Evolutionary conservation across 2,113 vertebrate genomes (phyloP).

Genomic region (Elaphurus davidianus): DNA sequence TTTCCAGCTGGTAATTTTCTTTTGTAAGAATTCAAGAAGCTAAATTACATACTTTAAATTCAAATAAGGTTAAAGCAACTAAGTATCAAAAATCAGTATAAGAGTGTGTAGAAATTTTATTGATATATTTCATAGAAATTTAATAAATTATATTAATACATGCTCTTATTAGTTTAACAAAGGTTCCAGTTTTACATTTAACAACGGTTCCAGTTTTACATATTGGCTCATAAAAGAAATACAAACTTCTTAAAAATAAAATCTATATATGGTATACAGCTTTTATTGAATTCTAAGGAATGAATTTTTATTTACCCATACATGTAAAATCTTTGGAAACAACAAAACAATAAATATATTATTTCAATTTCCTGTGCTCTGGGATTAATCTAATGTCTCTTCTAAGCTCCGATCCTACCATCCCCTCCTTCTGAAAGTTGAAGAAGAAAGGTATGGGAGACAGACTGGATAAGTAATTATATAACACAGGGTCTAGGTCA

Average conservation of each 20-base stretch:
- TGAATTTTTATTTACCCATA: conserved; percentile 17
- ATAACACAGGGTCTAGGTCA: not conserved
- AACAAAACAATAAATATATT: conserved; percentile 18
- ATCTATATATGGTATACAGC: not conserved
- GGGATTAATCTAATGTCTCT: not conserved
- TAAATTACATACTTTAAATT: conserved; percentile 31
- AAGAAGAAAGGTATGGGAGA: not conserved
- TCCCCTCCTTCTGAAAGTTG: not conserved
- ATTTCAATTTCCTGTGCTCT: not conserved
- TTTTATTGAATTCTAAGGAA: conserved; percentile 26
- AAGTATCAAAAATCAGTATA: not conserved
- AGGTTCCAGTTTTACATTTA: conserved; percentile 14
- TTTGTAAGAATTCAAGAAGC: not conserved
- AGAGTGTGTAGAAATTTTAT: conserved; percentile 49
- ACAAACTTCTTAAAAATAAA: conserved; percentile 49
- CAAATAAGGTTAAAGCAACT: not conserved
- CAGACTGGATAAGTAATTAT: not conserved
- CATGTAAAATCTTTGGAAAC: conserved; percentile 13
- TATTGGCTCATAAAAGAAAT: conserved; percentile 32
- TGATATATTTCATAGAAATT: conserved; percentile 32
- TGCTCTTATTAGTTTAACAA: conserved; percentile 30
- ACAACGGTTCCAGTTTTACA: not conserved
- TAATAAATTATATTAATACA: conserved; percentile 54
- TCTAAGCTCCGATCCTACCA: not conserved
- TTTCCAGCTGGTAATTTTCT: conserved; percentile 3